These are phyloP conservation scores for Otolemur garnettii DNA, from an alignment of 2,113 vertebrate species.

Conservation along the genomic window DNA sequence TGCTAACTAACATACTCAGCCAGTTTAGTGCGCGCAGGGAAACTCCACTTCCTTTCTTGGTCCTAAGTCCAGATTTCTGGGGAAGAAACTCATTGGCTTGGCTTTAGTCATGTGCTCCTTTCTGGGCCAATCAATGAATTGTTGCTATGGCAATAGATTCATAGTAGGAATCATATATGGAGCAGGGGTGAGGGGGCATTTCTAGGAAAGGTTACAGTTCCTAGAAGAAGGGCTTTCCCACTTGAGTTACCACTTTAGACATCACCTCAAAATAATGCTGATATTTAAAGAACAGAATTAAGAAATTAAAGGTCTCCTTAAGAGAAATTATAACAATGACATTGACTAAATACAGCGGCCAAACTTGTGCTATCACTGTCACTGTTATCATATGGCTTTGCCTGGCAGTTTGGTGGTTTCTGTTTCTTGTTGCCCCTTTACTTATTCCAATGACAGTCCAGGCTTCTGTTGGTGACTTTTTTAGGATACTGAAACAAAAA, in stretches of 20 bases:
- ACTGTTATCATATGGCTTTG: not conserved
- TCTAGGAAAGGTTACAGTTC: no score
- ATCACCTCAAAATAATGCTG: slow-evolving; percentile 4
- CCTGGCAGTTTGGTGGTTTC: slow-evolving; percentile 18
- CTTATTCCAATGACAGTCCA: not conserved
- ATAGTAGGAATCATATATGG: not conserved
- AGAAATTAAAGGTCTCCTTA: not conserved
- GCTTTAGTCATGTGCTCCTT: not conserved
- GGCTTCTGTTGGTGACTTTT: not conserved
- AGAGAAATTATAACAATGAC: not conserved
- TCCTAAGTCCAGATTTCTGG: not conserved
- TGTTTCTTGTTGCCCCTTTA: not conserved
- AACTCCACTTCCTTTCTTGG: not conserved
- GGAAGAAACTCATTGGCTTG: not conserved
- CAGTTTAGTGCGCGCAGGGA: not conserved
- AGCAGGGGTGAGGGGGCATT: not conserved
- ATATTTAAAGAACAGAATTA: slow-evolving; percentile 17
- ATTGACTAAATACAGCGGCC: not conserved
- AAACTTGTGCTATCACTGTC: not conserved
- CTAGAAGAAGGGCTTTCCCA: not conserved
- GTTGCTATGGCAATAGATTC: not conserved
- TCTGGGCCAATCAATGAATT: not conserved
- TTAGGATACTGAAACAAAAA: not conserved
- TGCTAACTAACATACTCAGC: not conserved
- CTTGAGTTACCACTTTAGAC: not conserved